Conservation (phyloP, 2,888 invertebrate species). For the Endotricha flammealis region DNA sequence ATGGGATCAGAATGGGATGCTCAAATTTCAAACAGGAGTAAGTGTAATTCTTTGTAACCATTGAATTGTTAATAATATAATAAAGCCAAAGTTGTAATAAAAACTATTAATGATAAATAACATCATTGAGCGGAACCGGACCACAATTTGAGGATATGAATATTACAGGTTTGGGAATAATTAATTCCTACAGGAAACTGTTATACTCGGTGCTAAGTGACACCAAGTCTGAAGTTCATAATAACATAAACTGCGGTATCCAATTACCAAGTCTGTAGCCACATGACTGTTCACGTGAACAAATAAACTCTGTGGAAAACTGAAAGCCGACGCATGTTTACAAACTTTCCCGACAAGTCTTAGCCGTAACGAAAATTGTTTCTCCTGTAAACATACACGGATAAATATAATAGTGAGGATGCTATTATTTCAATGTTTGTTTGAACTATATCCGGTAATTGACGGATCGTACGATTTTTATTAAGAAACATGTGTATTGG, state of each 20-base stretch:
- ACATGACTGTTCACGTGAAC: conserved; percentile 42
- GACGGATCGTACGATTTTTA: too few relatives aligned
- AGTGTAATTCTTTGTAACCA: too few relatives aligned
- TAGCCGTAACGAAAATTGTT: conserved; percentile 36
- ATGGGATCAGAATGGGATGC: too few relatives aligned
- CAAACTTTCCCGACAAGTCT: conserved; percentile 42
- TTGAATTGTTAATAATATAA: too few relatives aligned
- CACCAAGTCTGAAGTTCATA: conserved; percentile 29
- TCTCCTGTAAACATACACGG: conserved; percentile 13
- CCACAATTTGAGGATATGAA: too few relatives aligned
- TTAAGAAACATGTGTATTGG: too few relatives aligned
- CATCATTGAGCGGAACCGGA: too few relatives aligned
- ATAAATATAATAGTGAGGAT: conserved; percentile 2
- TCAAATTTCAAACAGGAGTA: too few relatives aligned
- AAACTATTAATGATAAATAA: too few relatives aligned
- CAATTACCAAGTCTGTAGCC: conserved; percentile 25
- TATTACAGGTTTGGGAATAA: too few relatives aligned
- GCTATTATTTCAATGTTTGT: conserved; percentile 8
- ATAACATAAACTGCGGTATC: conserved; percentile 21
- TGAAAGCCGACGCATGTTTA: conserved; percentile 42
- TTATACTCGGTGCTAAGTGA: background rate
- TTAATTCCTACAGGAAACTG: background rate
- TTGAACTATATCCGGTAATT: conserved; percentile 4
- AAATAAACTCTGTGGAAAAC: conserved; percentile 39
- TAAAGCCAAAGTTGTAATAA: too few relatives aligned